Evolutionary conservation across 2,113 vertebrate species (phyloP).

Genomic region (Tricholaema leucomelas): DNA sequence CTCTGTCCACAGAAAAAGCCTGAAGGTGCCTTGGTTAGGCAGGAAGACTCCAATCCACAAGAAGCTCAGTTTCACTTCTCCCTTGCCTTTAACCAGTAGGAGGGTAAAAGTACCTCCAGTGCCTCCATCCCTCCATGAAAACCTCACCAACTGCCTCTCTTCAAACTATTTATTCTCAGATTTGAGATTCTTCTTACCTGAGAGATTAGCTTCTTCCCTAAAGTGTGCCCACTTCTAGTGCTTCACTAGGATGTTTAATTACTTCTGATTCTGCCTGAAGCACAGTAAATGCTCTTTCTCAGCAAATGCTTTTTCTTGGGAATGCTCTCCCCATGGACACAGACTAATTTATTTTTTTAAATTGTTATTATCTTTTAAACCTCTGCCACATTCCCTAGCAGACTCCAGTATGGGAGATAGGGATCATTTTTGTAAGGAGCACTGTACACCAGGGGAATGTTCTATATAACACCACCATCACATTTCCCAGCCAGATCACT

Average conservation of each 20-base stretch:
- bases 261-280: constrained; percentile 2
- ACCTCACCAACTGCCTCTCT: neutral
- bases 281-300: neutral
- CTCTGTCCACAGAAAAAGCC: neutral
- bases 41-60: neutral
- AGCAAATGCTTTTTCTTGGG: neutral
- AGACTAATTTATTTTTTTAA: neutral
- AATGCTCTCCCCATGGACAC: neutral
- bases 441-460: neutral
- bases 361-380: neutral
- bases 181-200: neutral
- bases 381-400: neutral
- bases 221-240: neutral
- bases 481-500: neutral
- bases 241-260: neutral
- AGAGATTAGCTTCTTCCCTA: neutral
- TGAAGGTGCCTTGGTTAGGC: neutral
- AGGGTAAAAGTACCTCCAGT: neutral
- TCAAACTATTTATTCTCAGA: neutral
- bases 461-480: neutral
- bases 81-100: neutral
- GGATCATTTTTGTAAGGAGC: neutral
- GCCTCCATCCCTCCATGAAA: neutral
- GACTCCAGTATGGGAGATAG: neutral
- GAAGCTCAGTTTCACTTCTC: neutral